These are phyloP conservation scores for Oncorhynchus masou DNA, from an alignment of 2,113 vertebrate genomes.

Conservation along the genomic window DNA sequence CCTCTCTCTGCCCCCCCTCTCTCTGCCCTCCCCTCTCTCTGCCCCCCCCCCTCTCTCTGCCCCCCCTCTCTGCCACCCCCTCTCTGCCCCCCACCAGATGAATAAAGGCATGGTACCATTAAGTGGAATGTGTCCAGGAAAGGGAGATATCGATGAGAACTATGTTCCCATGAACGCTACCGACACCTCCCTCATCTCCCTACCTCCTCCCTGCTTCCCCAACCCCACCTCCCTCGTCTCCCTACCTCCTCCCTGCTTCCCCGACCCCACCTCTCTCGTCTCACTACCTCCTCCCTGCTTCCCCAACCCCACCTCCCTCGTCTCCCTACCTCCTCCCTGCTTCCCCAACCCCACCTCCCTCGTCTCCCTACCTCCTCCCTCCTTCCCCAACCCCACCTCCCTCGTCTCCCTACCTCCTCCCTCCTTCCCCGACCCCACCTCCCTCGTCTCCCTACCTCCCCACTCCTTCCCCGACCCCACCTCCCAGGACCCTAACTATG, in stretches of 20 bases:
- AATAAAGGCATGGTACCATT: conserved; percentile 68
- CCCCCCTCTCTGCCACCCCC: no score
- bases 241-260: conserved; percentile 18
- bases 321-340: conserved; percentile 17
- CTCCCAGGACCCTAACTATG: conserved; percentile 52
- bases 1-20: no score
- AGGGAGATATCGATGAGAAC: conserved; percentile 55
- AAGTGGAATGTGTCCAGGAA: conserved; percentile 51
- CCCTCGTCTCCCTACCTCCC: conserved; percentile 12
- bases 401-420: conserved; percentile 16
- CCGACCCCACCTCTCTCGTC: background rate
- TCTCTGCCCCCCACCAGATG: conserved; percentile 36
- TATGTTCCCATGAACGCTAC: conserved; percentile 66
- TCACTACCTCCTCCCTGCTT: no score
- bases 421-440: no score
- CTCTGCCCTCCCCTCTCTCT: no score
- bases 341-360: background rate
- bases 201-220: no score
- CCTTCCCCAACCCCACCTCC: no score
- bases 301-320: no score
- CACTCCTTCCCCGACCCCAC: conserved; percentile 9
- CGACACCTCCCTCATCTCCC: no score
- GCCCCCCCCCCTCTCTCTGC: no score
- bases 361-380: no score
- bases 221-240: conserved; percentile 20